These are phyloP conservation scores for Antitype chi DNA, from an alignment of 2,888 invertebrate genomes.

Conservation along the genomic window DNA sequence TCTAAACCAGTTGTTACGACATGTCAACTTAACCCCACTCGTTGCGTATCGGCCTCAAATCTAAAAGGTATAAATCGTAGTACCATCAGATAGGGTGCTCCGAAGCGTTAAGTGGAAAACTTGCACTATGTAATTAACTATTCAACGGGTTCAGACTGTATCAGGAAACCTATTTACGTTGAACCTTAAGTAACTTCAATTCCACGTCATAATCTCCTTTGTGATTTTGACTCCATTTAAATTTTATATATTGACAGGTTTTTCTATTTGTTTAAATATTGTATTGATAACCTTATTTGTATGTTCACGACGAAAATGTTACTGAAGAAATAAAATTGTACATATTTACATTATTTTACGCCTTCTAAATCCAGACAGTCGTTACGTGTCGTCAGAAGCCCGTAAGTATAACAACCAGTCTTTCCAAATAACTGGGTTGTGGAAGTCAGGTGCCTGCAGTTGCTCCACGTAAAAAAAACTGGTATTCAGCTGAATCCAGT, in stretches of 20 bases:
- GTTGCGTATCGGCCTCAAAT: constrained; percentile 70
- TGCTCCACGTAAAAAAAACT: no score
- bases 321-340: background rate
- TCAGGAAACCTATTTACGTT: constrained; percentile 74
- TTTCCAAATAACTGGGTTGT: no score
- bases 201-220: constrained; percentile 18
- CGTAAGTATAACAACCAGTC: no score
- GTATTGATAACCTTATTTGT: background rate
- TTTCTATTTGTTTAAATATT: background rate
- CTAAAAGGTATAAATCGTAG: constrained; percentile 80
- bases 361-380: no score
- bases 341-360: background rate
- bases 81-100: constrained; percentile 80
- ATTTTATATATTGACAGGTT: background rate
- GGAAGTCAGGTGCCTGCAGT: no score
- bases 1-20: constrained; percentile 61
- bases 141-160: constrained; percentile 77
- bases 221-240: background rate
- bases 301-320: background rate
- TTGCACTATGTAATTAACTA: constrained; percentile 86
- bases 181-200: constrained; percentile 64
- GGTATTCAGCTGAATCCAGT: no score
- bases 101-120: constrained; percentile 86
- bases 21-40: constrained; percentile 62
- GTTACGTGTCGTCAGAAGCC: no score